Evolutionary conservation across 1,140 invertebrate species (phyloP).

Genomic region (Diploscapter pachys): DNA sequence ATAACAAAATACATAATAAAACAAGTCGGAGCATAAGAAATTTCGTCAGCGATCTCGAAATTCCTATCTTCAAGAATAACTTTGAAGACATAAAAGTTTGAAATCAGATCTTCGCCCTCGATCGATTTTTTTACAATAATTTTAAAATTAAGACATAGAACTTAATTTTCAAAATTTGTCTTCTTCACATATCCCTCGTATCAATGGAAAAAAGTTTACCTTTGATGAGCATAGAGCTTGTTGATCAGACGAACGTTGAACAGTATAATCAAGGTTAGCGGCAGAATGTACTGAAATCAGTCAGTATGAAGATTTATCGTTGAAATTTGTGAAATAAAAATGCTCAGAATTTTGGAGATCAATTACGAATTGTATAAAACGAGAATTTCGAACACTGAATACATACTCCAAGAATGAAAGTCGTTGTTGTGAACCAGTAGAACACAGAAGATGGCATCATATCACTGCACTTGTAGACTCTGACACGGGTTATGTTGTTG

Average conservation of each 20-base stretch:
- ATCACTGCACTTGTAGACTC: slow-evolving; percentile 56
- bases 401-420: background rate
- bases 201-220: too few species aligned
- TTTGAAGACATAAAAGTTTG: slow-evolving; percentile 39
- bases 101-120: too few species aligned
- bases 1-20: slow-evolving; percentile 45
- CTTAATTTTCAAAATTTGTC: too few species aligned
- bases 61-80: slow-evolving; percentile 37
- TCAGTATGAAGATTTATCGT: background rate
- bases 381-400: background rate
- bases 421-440: slow-evolving; percentile 54
- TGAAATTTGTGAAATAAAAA: background rate
- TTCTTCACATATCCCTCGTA: too few species aligned
- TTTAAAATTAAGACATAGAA: too few species aligned
- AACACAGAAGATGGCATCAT: slow-evolving; percentile 54
- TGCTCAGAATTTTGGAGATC: background rate
- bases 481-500: slow-evolving; percentile 50
- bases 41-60: slow-evolving; percentile 40
- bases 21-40: slow-evolving; percentile 42
- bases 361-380: background rate
- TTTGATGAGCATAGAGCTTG: slow-evolving; percentile 46
- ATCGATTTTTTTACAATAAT: too few species aligned
- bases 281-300: slow-evolving; percentile 44
- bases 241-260: slow-evolving; percentile 52
- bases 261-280: slow-evolving; percentile 49